Conservation (phyloP, 2,888 invertebrate species). For the Nephrotoma flavescens region DNA sequence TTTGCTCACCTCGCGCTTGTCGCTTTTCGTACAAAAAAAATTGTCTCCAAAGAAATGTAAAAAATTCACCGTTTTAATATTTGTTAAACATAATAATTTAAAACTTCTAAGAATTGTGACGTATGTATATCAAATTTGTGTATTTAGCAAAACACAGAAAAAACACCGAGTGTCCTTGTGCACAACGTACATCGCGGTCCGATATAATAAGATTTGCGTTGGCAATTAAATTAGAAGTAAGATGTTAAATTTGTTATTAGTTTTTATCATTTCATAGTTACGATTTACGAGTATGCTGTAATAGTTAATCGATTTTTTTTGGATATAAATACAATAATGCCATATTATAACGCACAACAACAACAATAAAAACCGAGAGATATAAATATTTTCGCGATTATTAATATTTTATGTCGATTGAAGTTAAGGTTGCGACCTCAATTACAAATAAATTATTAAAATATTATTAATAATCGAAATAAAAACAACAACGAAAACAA, state of each 20-base stretch:
- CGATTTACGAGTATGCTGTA: background rate
- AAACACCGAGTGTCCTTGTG: background rate
- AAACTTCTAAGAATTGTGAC: too few species aligned
- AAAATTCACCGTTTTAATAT: too few species aligned
- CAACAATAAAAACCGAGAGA: background rate
- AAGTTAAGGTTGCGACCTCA: background rate
- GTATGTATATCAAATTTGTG: background rate
- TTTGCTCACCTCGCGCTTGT: too few species aligned
- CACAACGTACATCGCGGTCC: background rate
- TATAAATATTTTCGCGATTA: background rate
- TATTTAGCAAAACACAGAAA: background rate
- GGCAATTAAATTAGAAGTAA: background rate
- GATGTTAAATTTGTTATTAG: background rate
- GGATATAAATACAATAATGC: background rate
- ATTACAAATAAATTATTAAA: background rate
- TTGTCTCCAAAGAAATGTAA: too few species aligned
- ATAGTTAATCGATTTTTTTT: background rate
- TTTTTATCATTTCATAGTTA: background rate
- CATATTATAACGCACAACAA: background rate
- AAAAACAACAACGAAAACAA: background rate
- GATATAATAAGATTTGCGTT: background rate
- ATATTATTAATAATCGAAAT: background rate
- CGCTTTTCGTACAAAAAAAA: too few species aligned
- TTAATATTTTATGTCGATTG: background rate
- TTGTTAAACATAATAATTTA: too few species aligned